phyloP scores from a whole-genome alignment of 2,797 vertebrate species.

The Leptoclinus maculatus region DNA sequence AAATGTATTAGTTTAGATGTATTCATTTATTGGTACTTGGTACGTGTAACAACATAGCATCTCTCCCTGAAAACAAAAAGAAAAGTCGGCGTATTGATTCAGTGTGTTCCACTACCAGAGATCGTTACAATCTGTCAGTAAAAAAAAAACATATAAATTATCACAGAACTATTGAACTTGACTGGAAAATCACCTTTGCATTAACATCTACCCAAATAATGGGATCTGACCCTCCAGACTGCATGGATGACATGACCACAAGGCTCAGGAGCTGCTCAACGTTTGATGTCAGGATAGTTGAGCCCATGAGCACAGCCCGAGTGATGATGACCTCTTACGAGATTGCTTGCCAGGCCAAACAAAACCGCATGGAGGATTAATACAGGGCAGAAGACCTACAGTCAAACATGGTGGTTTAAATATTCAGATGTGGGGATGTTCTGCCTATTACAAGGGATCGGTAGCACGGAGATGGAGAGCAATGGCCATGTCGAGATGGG shows the following conservation, averaged over 20 bases:
- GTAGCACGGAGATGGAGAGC: background rate
- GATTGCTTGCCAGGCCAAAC: background rate
- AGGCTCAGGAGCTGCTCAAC: background rate
- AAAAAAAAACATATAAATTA: background rate
- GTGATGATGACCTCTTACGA: slow-evolving; percentile 2
- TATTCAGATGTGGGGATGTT: slow-evolving; percentile 3
- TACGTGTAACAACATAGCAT: background rate
- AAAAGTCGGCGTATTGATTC: background rate
- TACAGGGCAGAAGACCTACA: background rate
- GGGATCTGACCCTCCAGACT: background rate
- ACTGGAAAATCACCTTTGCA: background rate
- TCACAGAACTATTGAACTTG: background rate
- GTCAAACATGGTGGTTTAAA: slow-evolving; percentile 8
- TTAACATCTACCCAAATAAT: background rate
- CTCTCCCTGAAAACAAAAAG: background rate
- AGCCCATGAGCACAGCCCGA: background rate
- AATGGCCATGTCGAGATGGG: background rate
- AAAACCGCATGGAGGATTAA: slow-evolving; percentile 19
- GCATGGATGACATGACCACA: background rate
- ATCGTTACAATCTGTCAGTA: background rate
- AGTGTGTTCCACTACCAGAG: background rate
- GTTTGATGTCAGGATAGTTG: slow-evolving; percentile 13
- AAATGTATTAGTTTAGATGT: background rate
- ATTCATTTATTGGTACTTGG: background rate
- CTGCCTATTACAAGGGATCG: background rate